phyloP scores from a whole-genome alignment of 2,113 vertebrate genomes.

The Neodon shergylaensis region DNA sequence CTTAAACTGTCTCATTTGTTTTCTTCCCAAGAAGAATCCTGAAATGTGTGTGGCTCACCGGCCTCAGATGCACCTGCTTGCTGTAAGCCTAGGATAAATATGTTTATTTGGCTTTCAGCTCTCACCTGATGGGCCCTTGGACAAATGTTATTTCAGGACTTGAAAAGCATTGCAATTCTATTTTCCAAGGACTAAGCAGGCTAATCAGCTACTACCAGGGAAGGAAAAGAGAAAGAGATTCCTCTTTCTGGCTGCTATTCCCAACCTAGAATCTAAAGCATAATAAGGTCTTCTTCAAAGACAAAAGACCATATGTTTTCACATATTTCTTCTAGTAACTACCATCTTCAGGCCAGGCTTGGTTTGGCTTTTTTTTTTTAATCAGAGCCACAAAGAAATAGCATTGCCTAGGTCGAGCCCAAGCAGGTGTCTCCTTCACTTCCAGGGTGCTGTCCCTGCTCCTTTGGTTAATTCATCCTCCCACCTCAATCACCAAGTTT shows the following conservation, averaged over 20 bases:
- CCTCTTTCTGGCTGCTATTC: conserved; percentile 49
- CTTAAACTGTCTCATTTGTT: background rate
- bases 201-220: conserved; percentile 19
- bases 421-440: background rate
- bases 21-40: conserved; percentile 41
- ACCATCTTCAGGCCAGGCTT: conserved; percentile 15
- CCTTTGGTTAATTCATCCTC: background rate
- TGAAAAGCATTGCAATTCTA: conserved; percentile 16
- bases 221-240: conserved; percentile 46
- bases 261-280: conserved; percentile 26
- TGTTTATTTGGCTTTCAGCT: conserved; percentile 46
- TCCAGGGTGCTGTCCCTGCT: background rate
- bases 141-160: conserved; percentile 38
- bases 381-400: background rate
- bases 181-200: conserved; percentile 22
- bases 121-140: background rate
- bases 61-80: background rate
- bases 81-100: background rate
- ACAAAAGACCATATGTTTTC: conserved; percentile 52
- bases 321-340: conserved; percentile 46
- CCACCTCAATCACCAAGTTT: background rate
- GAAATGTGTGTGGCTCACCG: background rate
- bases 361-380: background rate
- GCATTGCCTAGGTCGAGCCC: background rate
- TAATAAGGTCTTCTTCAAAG: conserved; percentile 60